A percentile compares a stretch with the other conserved stretches of the same genome.
phyloP scores from a whole-genome alignment of 2,797 vertebrate species.

The Sciaenops ocellatus region DNA sequence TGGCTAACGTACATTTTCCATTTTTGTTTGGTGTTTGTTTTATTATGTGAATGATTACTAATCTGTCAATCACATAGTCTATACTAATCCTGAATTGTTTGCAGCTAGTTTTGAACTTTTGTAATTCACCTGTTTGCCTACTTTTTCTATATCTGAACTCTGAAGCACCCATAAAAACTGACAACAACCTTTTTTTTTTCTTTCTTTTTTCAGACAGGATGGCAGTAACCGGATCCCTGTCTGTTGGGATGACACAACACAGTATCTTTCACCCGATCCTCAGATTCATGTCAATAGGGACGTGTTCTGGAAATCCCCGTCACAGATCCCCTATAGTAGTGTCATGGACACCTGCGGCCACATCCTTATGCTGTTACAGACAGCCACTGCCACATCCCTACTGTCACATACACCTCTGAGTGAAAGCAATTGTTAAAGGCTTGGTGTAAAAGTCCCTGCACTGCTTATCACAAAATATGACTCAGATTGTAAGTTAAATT shows the following conservation, averaged over 20 bases:
- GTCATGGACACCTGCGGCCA: constrained; percentile 62
- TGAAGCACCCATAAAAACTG: constrained; percentile 24
- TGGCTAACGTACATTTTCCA: neutral
- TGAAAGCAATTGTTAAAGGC: neutral
- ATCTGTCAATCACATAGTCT: neutral
- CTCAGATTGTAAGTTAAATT: neutral
- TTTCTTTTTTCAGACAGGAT: constrained; percentile 34
- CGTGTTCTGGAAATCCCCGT: constrained; percentile 78
- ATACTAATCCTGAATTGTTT: neutral
- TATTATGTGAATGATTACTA: neutral
- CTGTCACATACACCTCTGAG: constrained; percentile 14
- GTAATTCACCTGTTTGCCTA: neutral
- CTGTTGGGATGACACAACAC: constrained; percentile 68
- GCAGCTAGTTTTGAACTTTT: neutral
- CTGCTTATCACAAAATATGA: neutral
- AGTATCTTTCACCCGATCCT: constrained; percentile 63
- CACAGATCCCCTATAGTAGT: constrained; percentile 54
- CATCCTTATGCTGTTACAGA: constrained; percentile 15
- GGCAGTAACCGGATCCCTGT: constrained; percentile 59
- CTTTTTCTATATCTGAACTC: constrained; percentile 21
- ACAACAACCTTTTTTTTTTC: constrained; percentile 8
- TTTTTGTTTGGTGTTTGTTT: neutral
- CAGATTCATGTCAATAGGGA: constrained; percentile 64
- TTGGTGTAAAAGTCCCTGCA: neutral
- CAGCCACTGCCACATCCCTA: constrained; percentile 19